Percentiles rank a stretch among this genome's conserved stretches.
phyloP scores from a whole-genome alignment of 2,113 vertebrate genomes.

The Ammodytes dubius region DNA sequence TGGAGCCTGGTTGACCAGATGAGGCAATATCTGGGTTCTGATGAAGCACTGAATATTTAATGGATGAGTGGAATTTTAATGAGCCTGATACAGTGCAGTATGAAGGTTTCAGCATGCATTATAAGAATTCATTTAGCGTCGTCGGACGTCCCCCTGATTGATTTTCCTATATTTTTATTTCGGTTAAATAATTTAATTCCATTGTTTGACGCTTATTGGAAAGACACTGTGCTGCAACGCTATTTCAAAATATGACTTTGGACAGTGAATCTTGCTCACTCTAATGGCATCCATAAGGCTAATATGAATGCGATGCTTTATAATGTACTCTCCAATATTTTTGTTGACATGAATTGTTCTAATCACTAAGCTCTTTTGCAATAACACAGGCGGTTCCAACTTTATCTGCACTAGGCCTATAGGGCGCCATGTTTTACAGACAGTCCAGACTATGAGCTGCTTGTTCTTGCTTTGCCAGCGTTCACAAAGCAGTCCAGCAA shows the following conservation, averaged over 20 bases:
- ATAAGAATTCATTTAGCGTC: background rate
- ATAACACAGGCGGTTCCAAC: conserved; percentile 18
- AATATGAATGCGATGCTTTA: background rate
- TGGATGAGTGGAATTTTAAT: conserved; percentile 24
- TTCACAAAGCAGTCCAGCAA: conserved; percentile 56
- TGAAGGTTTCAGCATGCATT: background rate
- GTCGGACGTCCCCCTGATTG: background rate
- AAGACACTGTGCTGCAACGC: background rate
- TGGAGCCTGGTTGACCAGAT: background rate
- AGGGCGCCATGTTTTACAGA: conserved; percentile 12
- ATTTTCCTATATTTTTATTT: background rate
- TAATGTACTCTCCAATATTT: background rate
- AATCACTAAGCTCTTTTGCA: background rate
- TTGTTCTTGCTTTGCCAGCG: conserved; percentile 47
- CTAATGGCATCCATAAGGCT: too few species aligned
- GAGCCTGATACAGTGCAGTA: background rate
- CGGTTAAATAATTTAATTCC: background rate
- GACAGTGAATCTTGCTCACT: background rate
- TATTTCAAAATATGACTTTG: background rate
- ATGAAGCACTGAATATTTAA: conserved; percentile 41
- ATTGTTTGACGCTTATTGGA: background rate
- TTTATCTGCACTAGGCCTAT: conserved; percentile 17
- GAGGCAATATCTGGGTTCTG: conserved; percentile 26
- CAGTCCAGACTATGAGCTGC: conserved; percentile 30
- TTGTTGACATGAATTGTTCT: background rate